Evolutionary conservation across 2,797 vertebrate genomes (phyloP).

Genomic region (Tympanoctomys barrerae): DNA sequence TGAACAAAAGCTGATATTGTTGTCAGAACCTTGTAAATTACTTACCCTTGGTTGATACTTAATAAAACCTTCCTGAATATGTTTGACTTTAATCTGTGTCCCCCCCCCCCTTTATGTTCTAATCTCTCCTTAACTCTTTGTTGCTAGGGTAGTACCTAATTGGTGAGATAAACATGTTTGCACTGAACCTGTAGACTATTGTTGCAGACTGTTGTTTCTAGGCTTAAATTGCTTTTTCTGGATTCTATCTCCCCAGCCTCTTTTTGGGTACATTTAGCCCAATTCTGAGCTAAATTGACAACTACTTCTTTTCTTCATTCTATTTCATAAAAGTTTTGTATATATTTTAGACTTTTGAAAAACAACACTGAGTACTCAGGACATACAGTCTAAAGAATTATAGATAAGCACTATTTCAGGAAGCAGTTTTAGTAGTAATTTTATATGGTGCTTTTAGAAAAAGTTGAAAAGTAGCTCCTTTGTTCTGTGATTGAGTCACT

Average conservation of each 20-base stretch:
- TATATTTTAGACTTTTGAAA: conserved; percentile 70
- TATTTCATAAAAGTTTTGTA: conserved; percentile 66
- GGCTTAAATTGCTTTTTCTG: background rate
- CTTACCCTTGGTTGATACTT: background rate
- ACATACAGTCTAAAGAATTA: conserved; percentile 63
- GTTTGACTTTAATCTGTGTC: background rate
- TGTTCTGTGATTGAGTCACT: conserved; percentile 65
- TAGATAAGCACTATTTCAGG: conserved; percentile 56
- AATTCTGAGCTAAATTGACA: conserved; percentile 12
- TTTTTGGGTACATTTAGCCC: conserved; percentile 13
- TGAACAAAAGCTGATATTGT: background rate
- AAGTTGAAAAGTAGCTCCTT: conserved; percentile 60
- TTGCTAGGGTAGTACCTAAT: background rate
- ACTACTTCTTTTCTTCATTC: conserved; percentile 48
- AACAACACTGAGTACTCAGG: conserved; percentile 60
- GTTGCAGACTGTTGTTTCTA: background rate
- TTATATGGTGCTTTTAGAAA: conserved; percentile 59
- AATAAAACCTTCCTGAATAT: background rate
- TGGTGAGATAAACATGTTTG: background rate
- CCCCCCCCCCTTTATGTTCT: background rate
- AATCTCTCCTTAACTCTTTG: background rate
- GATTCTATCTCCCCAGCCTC: background rate
- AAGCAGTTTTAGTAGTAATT: conserved; percentile 54
- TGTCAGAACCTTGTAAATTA: too few relatives aligned
- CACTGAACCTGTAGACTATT: background rate